Percentiles rank a stretch among this genome's conserved stretches.
phyloP scores from a whole-genome alignment of 2,797 vertebrate genomes.

The Mus spretus region DNA sequence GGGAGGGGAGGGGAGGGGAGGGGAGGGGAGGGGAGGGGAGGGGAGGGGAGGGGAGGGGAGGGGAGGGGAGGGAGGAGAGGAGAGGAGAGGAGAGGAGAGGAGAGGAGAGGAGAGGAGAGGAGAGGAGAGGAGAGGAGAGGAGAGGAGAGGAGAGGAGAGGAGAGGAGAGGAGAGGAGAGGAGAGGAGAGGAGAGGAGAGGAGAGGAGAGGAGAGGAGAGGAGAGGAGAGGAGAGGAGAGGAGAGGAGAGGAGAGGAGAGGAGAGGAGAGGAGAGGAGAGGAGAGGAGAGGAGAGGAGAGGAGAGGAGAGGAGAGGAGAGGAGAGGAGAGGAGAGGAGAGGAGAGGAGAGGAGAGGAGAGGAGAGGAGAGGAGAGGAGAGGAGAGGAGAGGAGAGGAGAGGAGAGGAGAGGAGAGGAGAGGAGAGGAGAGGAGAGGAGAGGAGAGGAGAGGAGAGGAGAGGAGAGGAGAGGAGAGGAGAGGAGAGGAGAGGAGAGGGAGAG shows the following conservation, averaged over 20 bases:
- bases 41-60: no score
- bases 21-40: no score
- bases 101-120: background rate
- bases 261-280: background rate
- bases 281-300: background rate
- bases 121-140: background rate
- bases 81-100: background rate
- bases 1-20: no score
- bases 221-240: background rate
- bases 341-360: background rate
- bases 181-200: background rate
- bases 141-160: background rate
- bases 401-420: background rate
- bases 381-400: background rate
- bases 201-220: background rate
- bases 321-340: background rate
- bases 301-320: background rate
- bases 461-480: background rate
- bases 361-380: background rate
- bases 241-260: background rate
- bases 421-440: background rate
- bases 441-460: background rate
- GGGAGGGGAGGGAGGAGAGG: background rate
- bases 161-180: background rate
- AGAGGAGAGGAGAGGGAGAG: no score